These are phyloP conservation scores for Ectemnius continuus DNA, from an alignment of 2,888 invertebrate genomes.

Conservation along the genomic window DNA sequence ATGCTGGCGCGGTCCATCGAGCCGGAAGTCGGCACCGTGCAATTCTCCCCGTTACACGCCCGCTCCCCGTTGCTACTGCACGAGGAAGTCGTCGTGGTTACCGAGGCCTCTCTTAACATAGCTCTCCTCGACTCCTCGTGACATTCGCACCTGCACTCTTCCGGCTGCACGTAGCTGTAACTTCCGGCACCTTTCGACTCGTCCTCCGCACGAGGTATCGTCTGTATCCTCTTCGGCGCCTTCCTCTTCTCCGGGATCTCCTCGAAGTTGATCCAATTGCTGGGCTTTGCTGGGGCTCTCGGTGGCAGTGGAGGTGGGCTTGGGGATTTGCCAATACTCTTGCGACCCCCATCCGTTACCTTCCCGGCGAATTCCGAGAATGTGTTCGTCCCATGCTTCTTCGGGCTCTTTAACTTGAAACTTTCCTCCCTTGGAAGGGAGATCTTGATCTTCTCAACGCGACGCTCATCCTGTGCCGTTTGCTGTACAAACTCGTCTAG, in stretches of 20 bases:
- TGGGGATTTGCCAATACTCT: conserved; percentile 75
- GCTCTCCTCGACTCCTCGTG: conserved; percentile 81
- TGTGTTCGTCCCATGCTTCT: conserved; percentile 79
- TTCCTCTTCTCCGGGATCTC: conserved; percentile 91
- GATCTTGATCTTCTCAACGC: conserved; percentile 84
- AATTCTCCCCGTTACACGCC: conserved; percentile 68
- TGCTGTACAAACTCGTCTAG: conserved; percentile 85
- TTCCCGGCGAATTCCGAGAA: conserved; percentile 84
- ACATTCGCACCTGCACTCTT: conserved; percentile 93
- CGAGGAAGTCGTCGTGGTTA: conserved; percentile 51
- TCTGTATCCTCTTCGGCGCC: conserved; percentile 90
- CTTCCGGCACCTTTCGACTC: conserved; percentile 65
- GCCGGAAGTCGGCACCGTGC: conserved; percentile 59
- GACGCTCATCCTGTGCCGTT: conserved; percentile 74
- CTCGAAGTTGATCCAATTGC: conserved; percentile 92
- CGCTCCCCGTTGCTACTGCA: conserved; percentile 69
- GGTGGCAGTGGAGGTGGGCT: conserved; percentile 76
- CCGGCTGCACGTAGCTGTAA: conserved; percentile 91
- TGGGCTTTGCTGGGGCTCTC: conserved; percentile 70
- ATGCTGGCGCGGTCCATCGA: conserved; percentile 71
- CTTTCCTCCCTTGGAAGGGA: conserved; percentile 82
- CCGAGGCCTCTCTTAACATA: conserved; percentile 54
- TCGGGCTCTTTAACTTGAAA: conserved; percentile 77
- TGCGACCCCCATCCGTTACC: conserved; percentile 78
- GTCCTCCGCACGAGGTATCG: conserved; percentile 83